Percentiles rank a stretch among this genome's conserved stretches.
Evolutionary conservation across 1,140 invertebrate species (phyloP).

Genomic region (Pollicipes pollicipes): DNA sequence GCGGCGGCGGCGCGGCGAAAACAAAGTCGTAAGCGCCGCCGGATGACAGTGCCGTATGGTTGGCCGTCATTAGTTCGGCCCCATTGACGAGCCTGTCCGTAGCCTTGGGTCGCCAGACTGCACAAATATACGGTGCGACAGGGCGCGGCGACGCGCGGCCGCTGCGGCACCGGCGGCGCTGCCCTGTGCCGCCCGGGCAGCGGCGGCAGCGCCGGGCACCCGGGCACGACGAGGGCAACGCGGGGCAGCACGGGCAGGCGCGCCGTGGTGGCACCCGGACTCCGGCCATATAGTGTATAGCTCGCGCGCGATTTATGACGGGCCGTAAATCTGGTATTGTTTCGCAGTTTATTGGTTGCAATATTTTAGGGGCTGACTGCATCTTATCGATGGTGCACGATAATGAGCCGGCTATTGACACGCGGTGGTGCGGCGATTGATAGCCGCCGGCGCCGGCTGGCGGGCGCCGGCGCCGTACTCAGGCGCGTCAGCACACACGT

Average conservation of each 20-base stretch:
- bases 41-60: neutral
- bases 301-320: neutral
- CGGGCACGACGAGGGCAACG: too few relatives aligned
- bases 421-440: too few relatives aligned
- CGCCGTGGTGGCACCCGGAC: too few relatives aligned
- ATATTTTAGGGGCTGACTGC: neutral
- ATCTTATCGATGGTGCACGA: neutral
- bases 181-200: neutral
- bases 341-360: constrained; percentile 1
- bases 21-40: neutral
- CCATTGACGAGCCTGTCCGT: neutral
- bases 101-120: neutral
- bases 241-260: too few relatives aligned
- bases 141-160: too few relatives aligned
- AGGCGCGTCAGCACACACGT: too few relatives aligned
- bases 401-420: neutral
- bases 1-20: neutral
- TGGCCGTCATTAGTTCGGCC: neutral
- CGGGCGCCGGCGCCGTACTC: too few relatives aligned
- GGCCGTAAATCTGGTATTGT: neutral
- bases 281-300: neutral
- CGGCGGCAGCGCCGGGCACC: too few relatives aligned
- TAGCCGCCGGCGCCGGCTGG: too few relatives aligned
- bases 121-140: neutral
- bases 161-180: too few relatives aligned